Evolutionary conservation across 1,140 invertebrate species (phyloP).

Genomic region (Drosophila mayri): DNA sequence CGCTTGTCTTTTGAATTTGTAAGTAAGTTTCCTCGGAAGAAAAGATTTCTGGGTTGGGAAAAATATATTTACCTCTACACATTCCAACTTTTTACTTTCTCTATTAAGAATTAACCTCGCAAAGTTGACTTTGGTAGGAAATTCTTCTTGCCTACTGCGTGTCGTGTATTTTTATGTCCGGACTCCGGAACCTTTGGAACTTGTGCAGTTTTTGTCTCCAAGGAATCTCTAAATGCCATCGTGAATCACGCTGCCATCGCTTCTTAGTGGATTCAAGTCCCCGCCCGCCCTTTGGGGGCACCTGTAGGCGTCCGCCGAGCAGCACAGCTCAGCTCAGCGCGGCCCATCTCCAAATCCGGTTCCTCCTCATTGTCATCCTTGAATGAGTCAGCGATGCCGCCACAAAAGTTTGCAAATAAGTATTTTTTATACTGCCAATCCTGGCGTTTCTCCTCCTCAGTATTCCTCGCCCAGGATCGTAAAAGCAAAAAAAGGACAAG

Average conservation of each 20-base stretch:
- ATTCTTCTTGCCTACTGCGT: neutral
- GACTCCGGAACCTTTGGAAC: neutral
- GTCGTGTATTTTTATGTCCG: slow-evolving; percentile 5
- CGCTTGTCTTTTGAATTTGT: slow-evolving; percentile 2
- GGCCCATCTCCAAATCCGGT: slow-evolving; percentile 19
- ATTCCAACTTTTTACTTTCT: neutral
- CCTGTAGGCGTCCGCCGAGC: slow-evolving; percentile 53
- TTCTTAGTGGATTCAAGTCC: slow-evolving; percentile 3
- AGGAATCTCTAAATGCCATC: slow-evolving; percentile 5
- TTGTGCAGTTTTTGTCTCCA: neutral
- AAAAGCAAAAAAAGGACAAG: slow-evolving; percentile 39
- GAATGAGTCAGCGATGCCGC: slow-evolving; percentile 73
- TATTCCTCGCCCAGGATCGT: slow-evolving; percentile 28
- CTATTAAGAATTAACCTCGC: neutral
- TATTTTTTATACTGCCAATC: slow-evolving; percentile 78
- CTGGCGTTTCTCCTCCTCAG: slow-evolving; percentile 9
- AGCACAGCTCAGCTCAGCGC: neutral
- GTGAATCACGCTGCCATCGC: slow-evolving; percentile 49
- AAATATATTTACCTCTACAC: neutral
- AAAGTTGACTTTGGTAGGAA: neutral
- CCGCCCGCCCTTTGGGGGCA: slow-evolving; percentile 32
- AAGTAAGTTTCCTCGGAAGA: neutral
- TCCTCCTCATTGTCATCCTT: slow-evolving; percentile 51
- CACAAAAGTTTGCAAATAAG: slow-evolving; percentile 81
- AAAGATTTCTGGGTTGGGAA: neutral